A percentile compares a stretch with the other conserved stretches of the same genome.
These are phyloP conservation scores for Theonella swinhoei DNA, from an alignment of 37 sponge, comb jelly and placozoan genomes.

Conservation along the genomic window DNA sequence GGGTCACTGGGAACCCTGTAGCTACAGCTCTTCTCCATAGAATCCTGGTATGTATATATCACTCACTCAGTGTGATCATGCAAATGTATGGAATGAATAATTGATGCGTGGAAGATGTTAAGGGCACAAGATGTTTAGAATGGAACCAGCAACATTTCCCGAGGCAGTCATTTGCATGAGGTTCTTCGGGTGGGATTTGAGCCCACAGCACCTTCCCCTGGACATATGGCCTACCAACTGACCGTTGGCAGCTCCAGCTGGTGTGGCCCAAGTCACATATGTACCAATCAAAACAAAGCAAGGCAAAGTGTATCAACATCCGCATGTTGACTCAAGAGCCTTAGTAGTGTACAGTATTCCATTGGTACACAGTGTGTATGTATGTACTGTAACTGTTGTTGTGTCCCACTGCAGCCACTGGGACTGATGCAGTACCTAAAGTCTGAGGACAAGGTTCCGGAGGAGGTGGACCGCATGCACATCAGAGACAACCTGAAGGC, in stretches of 20 bases:
- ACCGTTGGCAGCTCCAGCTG: no score
- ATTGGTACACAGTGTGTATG: background rate
- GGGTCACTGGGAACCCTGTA: conserved; percentile 89
- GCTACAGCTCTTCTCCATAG: conserved; percentile 84
- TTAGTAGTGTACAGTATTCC: background rate
- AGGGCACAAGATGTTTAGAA: no score
- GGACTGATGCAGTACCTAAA: conserved; percentile 85
- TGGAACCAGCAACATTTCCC: no score
- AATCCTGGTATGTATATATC: conserved; percentile 63
- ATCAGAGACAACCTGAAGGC: conserved; percentile 94
- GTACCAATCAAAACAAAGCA: background rate
- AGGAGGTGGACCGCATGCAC: conserved; percentile 89
- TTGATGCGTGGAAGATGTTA: background rate
- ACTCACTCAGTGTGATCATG: background rate
- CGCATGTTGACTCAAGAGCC: background rate
- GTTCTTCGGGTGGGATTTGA: no score
- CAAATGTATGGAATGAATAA: background rate
- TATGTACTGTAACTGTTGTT: background rate
- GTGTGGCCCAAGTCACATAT: no score
- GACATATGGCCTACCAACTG: no score
- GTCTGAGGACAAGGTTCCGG: conserved; percentile 74
- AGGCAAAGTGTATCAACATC: background rate
- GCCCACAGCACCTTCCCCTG: no score
- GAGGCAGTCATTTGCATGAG: no score
- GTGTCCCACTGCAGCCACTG: conserved; percentile 61